Evolutionary conservation across 2,888 invertebrate species (phyloP), one percentile per base, ranked within the genome.

Genomic region (Tricholauxania praeusta): DNA sequence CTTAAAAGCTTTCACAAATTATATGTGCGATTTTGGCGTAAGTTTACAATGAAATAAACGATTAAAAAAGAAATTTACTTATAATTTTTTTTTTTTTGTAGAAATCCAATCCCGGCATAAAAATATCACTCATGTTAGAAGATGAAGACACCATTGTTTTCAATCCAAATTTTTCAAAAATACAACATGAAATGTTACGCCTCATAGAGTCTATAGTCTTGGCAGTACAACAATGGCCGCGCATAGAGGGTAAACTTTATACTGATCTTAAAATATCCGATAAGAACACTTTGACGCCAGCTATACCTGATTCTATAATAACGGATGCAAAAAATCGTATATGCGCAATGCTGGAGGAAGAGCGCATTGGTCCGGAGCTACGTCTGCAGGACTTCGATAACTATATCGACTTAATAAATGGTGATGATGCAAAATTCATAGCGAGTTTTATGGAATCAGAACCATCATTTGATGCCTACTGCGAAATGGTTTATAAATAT

Each of bases 301-400:
- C 92, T 2, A 92, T 97, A 78, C 91, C 94, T 28, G 88, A 90
- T 14, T 92, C 93, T 57, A 89, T 93, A 51, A 88, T 96, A 5
- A 89, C 90, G 3, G 84, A 86, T 1, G 93, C 93, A 78, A 91
- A 91, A 78, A 85, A 88, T 68, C 87, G 88, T 75, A 90, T 97
- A 4, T 86, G 88, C 10, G 89, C 90, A 48, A 86, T 94, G 78
- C 88, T 95, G 17, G 90, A 92, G 77, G 91, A 93, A 72, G 92
- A 94, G 82, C 89, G 92, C 79, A 91, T 93, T 71, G 93, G 92
- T 0, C 94, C 94, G 0, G 93, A 94, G 82, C 79, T 92, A 32
- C 89, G 93, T 67, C 87, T 93, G 15, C 92, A 92, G 83, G 94
- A 95, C 84, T 95, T 96, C 84, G 94, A 96, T 84, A 91, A 93